Evolutionary conservation across 2,888 invertebrate species (phyloP), one percentile per base, ranked within the genome.

Genomic region (Volucella inflata): DNA sequence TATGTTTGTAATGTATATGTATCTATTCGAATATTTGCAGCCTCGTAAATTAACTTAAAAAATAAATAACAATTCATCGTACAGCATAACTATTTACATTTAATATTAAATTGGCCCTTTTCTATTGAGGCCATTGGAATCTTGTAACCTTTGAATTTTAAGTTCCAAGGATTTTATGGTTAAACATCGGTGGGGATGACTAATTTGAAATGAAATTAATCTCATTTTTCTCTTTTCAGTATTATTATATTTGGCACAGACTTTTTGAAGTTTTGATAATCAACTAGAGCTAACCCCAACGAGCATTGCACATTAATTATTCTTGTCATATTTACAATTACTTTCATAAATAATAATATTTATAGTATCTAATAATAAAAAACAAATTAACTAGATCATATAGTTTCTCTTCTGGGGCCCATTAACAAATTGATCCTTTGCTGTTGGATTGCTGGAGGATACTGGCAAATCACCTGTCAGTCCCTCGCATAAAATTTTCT

Each of bases 31-130:
- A 76, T 57, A 87, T 87, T 84, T 89, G 89, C 90, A 91, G 91
- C 91, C 91, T 91, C 91, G 88, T 91, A 91, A 89, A 91, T 89
- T 91, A 91, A 91, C 91, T 91, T 91, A 91, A 90, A 90, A 89
- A 91, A 91, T 91, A 91, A 91, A 91, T 91, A 91, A 91, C 91
- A 91, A 91, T 90, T 68, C 16, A 85, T 72, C 57, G 51, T 64
- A 72, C 51, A 72, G 78, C 57, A 53, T 65, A 72, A 62, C 51
- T 85, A 85, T 85, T 68, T 85, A 85, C 85, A 85, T 72, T 72
- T 65, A 82, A 79, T 48, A 76, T 79, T 77, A 57, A 51, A 68
- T 44, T 60, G 48, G 38, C 64, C 40, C n/a, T 46, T 59, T 65
- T 14, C n/a, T 42, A 67, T 50, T 75, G 68, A 85, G 55, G 60